phyloP scores from a whole-genome alignment of 2,113 vertebrate species.

The Solea solea region DNA sequence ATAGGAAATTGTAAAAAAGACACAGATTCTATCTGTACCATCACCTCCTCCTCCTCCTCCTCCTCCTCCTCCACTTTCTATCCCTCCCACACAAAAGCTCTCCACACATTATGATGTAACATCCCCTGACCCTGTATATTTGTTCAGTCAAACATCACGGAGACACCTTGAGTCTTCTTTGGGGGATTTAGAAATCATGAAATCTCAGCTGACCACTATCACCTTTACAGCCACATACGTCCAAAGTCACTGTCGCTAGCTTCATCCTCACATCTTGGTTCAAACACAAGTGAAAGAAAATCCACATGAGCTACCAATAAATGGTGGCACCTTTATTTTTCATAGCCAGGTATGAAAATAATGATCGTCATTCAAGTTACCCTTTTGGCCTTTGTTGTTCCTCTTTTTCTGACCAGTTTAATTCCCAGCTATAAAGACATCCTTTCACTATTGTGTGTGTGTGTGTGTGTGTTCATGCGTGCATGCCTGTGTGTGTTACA shows the following conservation, averaged over 20 bases:
- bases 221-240: constrained; percentile 22
- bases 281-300: constrained; percentile 11
- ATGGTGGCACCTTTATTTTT: constrained; percentile 58
- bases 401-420: constrained; percentile 10
- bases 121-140: constrained; percentile 24
- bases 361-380: constrained; percentile 52
- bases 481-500: background rate
- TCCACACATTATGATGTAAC: constrained; percentile 9
- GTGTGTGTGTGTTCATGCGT: no score
- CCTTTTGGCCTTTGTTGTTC: constrained; percentile 36
- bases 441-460: background rate
- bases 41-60: constrained; percentile 8
- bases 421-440: background rate
- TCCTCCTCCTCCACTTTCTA: constrained; percentile 4
- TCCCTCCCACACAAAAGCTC: constrained; percentile 17
- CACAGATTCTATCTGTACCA: constrained; percentile 1
- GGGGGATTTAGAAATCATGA: constrained; percentile 41
- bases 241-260: constrained; percentile 18
- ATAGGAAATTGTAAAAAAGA: constrained; percentile 34
- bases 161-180: constrained; percentile 40
- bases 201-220: constrained; percentile 7
- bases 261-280: constrained; percentile 18
- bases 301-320: constrained; percentile 47
- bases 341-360: constrained; percentile 82
- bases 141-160: constrained; percentile 34